A percentile compares a stretch with the other conserved stretches of the same genome.
These are phyloP conservation scores for Dendrocincla fuliginosa DNA, from an alignment of 2,797 vertebrate species.

Conservation along the genomic window DNA sequence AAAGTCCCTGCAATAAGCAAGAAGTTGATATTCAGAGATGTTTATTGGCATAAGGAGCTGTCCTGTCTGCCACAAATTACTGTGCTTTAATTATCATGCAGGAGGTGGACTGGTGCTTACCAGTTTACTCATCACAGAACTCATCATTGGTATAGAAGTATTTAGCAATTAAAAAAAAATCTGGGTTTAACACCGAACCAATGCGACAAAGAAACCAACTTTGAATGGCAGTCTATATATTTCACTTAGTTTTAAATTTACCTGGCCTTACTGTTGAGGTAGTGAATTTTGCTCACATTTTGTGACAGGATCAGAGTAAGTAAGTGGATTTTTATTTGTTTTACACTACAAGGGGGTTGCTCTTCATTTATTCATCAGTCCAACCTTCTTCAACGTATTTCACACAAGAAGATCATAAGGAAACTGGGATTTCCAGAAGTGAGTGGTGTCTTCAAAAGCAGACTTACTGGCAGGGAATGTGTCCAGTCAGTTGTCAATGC, in stretches of 20 bases:
- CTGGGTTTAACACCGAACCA: neutral
- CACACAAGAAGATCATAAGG: neutral
- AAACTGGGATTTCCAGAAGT: neutral
- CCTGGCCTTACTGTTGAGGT: neutral
- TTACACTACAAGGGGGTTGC: neutral
- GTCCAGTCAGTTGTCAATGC: neutral
- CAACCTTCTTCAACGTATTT: neutral
- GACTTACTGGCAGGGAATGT: neutral
- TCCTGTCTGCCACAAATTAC: neutral
- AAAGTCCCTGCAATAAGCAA: neutral
- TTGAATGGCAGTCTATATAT: neutral
- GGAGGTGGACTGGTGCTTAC: neutral
- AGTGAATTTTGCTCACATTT: neutral
- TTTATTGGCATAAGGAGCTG: neutral
- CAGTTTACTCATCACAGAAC: neutral
- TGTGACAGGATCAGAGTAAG: neutral
- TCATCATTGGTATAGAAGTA: neutral
- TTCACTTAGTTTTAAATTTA: neutral
- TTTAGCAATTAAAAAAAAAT: neutral
- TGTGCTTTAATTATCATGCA: neutral
- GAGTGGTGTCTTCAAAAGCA: neutral
- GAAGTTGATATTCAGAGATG: neutral
- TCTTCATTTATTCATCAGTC: neutral
- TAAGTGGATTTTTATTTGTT: neutral
- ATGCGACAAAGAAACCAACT: neutral